Evolutionary conservation across 1,140 invertebrate species (phyloP).

Genomic region (Harpegnathos saltator): DNA sequence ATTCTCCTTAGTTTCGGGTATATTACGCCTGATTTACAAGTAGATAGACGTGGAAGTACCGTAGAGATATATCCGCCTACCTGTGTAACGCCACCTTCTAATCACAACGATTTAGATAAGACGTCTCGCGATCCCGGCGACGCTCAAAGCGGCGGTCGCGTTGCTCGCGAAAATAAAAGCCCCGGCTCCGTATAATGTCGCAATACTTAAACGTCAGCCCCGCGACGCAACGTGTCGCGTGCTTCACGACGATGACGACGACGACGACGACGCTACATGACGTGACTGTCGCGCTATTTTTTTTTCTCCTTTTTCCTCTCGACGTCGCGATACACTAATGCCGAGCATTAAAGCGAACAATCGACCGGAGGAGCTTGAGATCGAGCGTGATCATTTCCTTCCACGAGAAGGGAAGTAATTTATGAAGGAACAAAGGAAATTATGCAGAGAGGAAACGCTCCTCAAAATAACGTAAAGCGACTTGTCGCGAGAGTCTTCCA

Average conservation of each 20-base stretch:
- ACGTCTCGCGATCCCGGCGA: constrained; percentile 30
- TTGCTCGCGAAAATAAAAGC: constrained; percentile 40
- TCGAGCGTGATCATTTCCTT: constrained; percentile 6
- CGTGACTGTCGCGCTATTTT: constrained; percentile 46
- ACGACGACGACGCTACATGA: not conserved
- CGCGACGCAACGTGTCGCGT: constrained; percentile 19
- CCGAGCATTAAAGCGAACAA: constrained; percentile 14
- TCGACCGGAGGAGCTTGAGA: not conserved
- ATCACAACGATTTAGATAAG: constrained; percentile 43
- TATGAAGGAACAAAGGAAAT: not conserved
- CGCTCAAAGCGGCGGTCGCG: constrained; percentile 46
- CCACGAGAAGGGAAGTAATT: not conserved
- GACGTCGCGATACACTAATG: constrained; percentile 13
- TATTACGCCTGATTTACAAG: constrained; percentile 72
- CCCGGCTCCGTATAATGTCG: constrained; percentile 34
- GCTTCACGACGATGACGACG: constrained; percentile 21
- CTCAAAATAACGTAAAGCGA: not conserved
- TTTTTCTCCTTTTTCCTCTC: not conserved
- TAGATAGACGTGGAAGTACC: constrained; percentile 68
- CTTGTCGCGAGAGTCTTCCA: not conserved
- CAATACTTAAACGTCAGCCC: constrained; percentile 32
- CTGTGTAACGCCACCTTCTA: constrained; percentile 39
- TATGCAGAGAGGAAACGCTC: not conserved
- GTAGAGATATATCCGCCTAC: constrained; percentile 63
- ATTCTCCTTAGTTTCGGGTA: constrained; percentile 73